phyloP scores from a whole-genome alignment of 2,797 vertebrate genomes.

The Meda fulgida region DNA sequence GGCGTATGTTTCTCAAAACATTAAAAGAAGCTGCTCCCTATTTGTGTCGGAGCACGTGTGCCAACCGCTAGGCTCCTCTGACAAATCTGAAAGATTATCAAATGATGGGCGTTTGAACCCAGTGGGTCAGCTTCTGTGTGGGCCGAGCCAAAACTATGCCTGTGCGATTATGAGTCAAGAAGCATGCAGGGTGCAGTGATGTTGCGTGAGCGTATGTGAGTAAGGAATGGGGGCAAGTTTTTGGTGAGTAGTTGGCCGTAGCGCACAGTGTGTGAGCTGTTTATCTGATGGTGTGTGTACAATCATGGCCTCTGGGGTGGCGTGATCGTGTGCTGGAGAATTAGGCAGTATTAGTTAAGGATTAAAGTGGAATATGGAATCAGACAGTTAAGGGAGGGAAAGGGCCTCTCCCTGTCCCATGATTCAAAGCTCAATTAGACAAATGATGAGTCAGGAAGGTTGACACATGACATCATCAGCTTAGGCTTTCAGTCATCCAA shows the following conservation, averaged over 20 bases:
- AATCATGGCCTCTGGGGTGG: neutral
- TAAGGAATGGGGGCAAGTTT: neutral
- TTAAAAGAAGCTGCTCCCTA: neutral
- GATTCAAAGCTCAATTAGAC: constrained; percentile 50
- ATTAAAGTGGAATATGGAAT: constrained; percentile 55
- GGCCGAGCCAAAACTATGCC: neutral
- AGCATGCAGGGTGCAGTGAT: neutral
- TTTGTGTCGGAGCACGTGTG: neutral
- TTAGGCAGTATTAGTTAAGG: constrained; percentile 54
- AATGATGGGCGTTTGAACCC: constrained; percentile 8
- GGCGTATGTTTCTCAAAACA: neutral
- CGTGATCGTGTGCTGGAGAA: constrained; percentile 26
- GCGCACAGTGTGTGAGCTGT: neutral
- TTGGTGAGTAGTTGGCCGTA: constrained; percentile 14
- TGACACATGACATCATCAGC: constrained; percentile 48
- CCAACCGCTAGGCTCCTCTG: constrained; percentile 4
- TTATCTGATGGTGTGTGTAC: neutral
- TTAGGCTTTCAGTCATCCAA: constrained; percentile 40
- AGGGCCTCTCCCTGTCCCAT: constrained; percentile 47
- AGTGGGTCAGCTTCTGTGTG: neutral
- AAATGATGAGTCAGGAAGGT: constrained; percentile 55
- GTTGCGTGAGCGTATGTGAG: neutral
- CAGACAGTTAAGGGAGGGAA: constrained; percentile 49
- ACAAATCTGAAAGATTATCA: constrained; percentile 23
- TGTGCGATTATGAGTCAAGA: constrained; percentile 30